A percentile compares a stretch with the other conserved stretches of the same genome.
Evolutionary conservation across 1,140 invertebrate species (phyloP).

Genomic region (Oedothorax gibbosus): DNA sequence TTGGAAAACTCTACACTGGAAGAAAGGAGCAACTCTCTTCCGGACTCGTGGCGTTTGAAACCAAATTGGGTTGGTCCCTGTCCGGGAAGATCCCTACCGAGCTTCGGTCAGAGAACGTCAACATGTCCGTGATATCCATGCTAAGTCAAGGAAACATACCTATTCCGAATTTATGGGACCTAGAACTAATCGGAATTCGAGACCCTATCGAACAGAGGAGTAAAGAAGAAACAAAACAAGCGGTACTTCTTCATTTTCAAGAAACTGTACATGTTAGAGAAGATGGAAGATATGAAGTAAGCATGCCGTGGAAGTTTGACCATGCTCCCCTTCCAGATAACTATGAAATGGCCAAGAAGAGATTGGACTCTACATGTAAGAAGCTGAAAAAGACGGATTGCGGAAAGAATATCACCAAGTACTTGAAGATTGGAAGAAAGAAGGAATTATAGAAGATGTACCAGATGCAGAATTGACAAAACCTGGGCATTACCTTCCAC

Average conservation of each 20-base stretch:
- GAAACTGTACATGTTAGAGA: neutral
- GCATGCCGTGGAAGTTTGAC: neutral
- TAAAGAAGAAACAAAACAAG: neutral
- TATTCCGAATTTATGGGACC: neutral
- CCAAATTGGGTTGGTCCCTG: neutral
- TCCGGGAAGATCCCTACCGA: neutral
- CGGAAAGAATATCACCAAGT: neutral
- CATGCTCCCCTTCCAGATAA: neutral
- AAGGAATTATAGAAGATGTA: constrained; percentile 15
- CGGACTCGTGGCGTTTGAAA: neutral
- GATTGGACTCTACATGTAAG: neutral
- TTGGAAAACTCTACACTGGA: constrained; percentile 30
- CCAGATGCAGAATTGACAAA: neutral
- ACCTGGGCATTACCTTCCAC: neutral
- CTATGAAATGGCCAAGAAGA: neutral
- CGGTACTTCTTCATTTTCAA: neutral
- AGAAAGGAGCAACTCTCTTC: neutral
- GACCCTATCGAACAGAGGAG: neutral
- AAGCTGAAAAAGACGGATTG: constrained; percentile 1
- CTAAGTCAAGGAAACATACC: neutral
- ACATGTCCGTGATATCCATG: neutral
- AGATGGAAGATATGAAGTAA: constrained; percentile 5
- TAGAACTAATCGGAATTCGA: neutral
- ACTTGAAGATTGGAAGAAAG: neutral
- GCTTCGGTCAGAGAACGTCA: neutral